phyloP scores from a whole-genome alignment of 2,797 vertebrate species.

The Takifugu ocellatus region DNA sequence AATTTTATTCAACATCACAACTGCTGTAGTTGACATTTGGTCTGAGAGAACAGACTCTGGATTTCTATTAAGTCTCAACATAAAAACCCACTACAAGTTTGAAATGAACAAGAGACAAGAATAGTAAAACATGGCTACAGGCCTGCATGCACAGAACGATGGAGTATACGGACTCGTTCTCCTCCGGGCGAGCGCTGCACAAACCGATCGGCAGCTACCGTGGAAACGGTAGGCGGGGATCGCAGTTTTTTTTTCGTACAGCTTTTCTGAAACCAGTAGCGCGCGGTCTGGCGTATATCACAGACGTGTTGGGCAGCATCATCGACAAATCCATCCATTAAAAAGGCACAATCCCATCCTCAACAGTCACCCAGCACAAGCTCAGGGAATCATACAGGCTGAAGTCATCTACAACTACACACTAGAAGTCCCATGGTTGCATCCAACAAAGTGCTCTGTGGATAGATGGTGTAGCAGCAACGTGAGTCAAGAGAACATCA shows the following conservation, averaged over 20 bases:
- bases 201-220: slow-evolving; percentile 55
- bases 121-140: slow-evolving; percentile 71
- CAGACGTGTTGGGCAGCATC: slow-evolving; percentile 59
- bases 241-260: slow-evolving; percentile 32
- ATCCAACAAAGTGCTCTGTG: slow-evolving; percentile 65
- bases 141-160: slow-evolving; percentile 73
- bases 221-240: slow-evolving; percentile 43
- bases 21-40: slow-evolving; percentile 70
- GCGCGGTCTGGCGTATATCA: slow-evolving; percentile 51
- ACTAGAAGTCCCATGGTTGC: slow-evolving; percentile 62
- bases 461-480: slow-evolving; percentile 65
- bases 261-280: slow-evolving; percentile 47
- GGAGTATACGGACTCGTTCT: slow-evolving; percentile 57
- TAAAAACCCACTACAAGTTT: slow-evolving; percentile 68
- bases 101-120: slow-evolving; percentile 67
- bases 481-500: slow-evolving; percentile 59
- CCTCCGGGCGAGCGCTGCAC: slow-evolving; percentile 61
- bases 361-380: slow-evolving; percentile 67
- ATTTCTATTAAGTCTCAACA: slow-evolving; percentile 64
- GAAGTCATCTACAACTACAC: slow-evolving; percentile 59
- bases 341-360: slow-evolving; percentile 74
- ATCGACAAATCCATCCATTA: slow-evolving; percentile 63
- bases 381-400: slow-evolving; percentile 52
- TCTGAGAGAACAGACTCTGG: slow-evolving; percentile 70
- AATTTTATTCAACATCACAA: slow-evolving; percentile 77